phyloP scores from a whole-genome alignment of 92 coral and sea anemone genomes.

The Plumapathes pennacea region DNA sequence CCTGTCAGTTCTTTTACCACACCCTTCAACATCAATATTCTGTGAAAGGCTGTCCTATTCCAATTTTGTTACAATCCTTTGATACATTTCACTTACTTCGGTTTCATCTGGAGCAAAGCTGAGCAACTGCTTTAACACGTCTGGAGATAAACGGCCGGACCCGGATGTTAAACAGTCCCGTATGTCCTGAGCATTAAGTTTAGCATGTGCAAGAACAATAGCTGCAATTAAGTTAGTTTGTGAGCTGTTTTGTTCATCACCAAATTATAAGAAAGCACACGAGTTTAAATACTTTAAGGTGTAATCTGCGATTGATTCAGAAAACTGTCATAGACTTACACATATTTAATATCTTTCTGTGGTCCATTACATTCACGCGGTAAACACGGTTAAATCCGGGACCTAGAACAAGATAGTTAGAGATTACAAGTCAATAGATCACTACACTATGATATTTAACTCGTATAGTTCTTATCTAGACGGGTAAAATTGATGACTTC shows the following conservation, averaged over 20 bases:
- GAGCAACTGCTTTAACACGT: conserved; percentile 56
- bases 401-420: no score
- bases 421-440: no score
- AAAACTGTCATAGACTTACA: conserved; percentile 73
- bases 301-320: not conserved
- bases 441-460: no score
- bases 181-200: conserved; percentile 22
- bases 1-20: no score
- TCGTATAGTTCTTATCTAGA: no score
- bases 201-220: conserved; percentile 45
- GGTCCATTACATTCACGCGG: conserved; percentile 43
- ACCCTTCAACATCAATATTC: no score
- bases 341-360: conserved; percentile 63
- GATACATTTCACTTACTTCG: conserved; percentile 34
- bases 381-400: no score
- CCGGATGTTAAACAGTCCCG: conserved; percentile 38
- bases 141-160: conserved; percentile 28
- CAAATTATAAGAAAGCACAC: not conserved
- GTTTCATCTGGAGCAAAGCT: conserved; percentile 63
- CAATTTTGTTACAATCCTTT: not conserved
- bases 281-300: not conserved
- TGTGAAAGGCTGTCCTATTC: not conserved
- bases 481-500: no score
- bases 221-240: conserved; percentile 17
- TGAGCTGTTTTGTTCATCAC: not conserved